Percentiles rank a stretch among this genome's conserved stretches.
Conservation (phyloP, 2,113 vertebrate species). For the Gasterosteus aculeatus region DNA sequence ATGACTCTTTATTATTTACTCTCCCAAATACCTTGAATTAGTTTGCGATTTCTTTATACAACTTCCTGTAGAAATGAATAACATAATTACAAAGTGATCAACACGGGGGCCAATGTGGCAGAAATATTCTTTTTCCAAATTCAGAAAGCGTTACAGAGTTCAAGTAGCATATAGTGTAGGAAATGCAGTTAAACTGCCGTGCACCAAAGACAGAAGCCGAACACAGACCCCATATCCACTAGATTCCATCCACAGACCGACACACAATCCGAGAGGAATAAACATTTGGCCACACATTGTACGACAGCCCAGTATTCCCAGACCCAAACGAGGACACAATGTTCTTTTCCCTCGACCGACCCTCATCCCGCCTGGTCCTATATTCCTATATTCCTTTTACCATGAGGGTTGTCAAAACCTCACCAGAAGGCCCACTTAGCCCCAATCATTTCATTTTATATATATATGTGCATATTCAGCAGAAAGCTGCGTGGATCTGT, state of each 20-base stretch:
- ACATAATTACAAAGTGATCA: not conserved
- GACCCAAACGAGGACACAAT: conserved; percentile 20
- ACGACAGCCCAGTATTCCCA: not conserved
- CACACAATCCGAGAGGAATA: conserved; percentile 9
- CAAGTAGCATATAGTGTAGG: not conserved
- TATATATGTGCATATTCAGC: not conserved
- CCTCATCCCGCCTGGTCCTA: not conserved
- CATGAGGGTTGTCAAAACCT: not conserved
- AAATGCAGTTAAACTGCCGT: not conserved
- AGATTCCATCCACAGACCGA: not conserved
- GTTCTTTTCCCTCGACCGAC: conserved; percentile 8
- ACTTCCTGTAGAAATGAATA: not conserved
- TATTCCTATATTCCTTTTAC: not conserved
- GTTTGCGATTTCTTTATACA: not conserved
- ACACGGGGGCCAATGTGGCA: not conserved
- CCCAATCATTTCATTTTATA: not conserved
- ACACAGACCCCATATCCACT: not conserved
- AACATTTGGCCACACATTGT: not conserved
- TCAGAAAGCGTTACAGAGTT: not conserved
- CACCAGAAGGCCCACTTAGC: not conserved
- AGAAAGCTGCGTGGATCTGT: not conserved
- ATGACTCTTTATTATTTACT: not conserved
- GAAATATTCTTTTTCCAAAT: not conserved
- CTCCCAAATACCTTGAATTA: not conserved
- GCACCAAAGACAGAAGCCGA: not conserved